A percentile compares a stretch with the other conserved stretches of the same genome.
These are phyloP conservation scores for Diabrotica balteata DNA, from an alignment of 2,888 invertebrate species.

Conservation along the genomic window DNA sequence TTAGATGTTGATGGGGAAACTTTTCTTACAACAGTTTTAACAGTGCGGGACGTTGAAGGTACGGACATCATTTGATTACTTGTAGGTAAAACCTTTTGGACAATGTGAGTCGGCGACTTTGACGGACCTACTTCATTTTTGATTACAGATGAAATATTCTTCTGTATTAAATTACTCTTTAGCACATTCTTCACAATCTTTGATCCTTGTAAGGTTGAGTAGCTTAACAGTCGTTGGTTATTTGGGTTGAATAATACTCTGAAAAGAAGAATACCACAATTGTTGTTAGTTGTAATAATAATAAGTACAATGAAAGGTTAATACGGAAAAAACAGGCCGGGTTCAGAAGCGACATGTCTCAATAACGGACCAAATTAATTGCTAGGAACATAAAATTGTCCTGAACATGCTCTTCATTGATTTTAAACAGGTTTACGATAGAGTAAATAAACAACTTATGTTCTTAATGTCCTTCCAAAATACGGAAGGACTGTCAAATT, in stretches of 20 bases:
- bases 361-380: too few species aligned
- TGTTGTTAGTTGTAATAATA: too few species aligned
- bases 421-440: too few species aligned
- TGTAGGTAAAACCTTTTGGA: slow-evolving; percentile 30
- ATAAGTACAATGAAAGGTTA: too few species aligned
- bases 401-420: too few species aligned
- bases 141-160: slow-evolving; percentile 26
- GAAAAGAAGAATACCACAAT: not conserved
- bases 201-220: slow-evolving; percentile 55
- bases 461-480: too few species aligned
- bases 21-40: slow-evolving; percentile 25
- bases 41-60: not conserved
- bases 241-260: slow-evolving; percentile 66
- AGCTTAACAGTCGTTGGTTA: slow-evolving; percentile 67
- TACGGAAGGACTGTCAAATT: too few species aligned
- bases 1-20: slow-evolving; percentile 22
- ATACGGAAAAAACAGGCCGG: too few species aligned
- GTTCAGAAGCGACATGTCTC: too few species aligned
- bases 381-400: too few species aligned
- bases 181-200: slow-evolving; percentile 44
- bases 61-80: slow-evolving; percentile 12
- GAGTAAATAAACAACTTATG: too few species aligned
- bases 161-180: slow-evolving; percentile 44
- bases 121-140: slow-evolving; percentile 18
- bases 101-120: slow-evolving; percentile 23